These are phyloP conservation scores for Mormyrus hasselquistii DNA, from an alignment of 2,797 vertebrate genomes.

Conservation along the genomic window DNA sequence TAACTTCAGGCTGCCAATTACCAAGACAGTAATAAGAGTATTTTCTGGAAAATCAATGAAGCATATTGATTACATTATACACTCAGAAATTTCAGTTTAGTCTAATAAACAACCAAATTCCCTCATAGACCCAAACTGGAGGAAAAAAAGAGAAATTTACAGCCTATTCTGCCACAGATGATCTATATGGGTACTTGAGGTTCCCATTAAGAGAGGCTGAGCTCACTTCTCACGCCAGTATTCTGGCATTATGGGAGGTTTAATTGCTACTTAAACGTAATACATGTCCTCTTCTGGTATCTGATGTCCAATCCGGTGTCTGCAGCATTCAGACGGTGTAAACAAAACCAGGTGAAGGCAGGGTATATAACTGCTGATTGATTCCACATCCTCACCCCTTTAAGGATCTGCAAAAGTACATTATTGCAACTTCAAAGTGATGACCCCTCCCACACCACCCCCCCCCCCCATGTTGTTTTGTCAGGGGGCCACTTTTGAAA, in stretches of 20 bases:
- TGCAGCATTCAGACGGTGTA: not conserved
- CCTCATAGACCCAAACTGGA: conserved; percentile 60
- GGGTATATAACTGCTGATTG: not conserved
- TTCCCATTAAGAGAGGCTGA: not conserved
- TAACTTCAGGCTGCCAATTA: not conserved
- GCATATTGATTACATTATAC: conserved; percentile 55
- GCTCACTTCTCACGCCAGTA: not conserved
- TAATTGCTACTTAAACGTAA: not conserved
- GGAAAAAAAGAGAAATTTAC: conserved; percentile 44
- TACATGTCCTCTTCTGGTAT: not conserved
- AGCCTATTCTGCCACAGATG: conserved; percentile 17
- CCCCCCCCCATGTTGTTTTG: not conserved
- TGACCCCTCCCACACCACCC: too few relatives aligned
- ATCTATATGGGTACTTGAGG: not conserved
- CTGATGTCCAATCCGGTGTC: not conserved
- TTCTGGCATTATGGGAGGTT: not conserved
- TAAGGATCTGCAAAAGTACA: not conserved
- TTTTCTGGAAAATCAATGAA: conserved; percentile 68
- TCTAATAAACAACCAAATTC: conserved; percentile 62
- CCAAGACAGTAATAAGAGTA: conserved; percentile 18
- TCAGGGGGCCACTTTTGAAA: conserved; percentile 1
- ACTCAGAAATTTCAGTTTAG: conserved; percentile 60
- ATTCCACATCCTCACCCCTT: not conserved
- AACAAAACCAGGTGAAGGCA: not conserved
- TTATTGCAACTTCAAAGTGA: conserved; percentile 17